Evolutionary conservation across 2,888 invertebrate genomes (phyloP).

Genomic region (Ophraella communa): DNA sequence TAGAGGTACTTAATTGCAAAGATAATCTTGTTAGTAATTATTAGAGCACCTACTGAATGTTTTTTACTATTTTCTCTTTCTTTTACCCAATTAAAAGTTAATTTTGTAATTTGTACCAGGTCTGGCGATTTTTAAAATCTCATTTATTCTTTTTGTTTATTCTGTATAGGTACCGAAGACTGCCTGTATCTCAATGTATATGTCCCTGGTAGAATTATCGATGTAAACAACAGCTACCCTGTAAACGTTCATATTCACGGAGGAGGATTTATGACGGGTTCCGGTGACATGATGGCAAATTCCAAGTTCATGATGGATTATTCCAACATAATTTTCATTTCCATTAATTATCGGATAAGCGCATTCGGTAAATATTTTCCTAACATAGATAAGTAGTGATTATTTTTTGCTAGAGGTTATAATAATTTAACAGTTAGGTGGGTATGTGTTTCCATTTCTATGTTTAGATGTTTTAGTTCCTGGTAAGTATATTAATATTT

Average conservation of each 20-base stretch:
- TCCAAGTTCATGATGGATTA: constrained; percentile 56
- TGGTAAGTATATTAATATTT: too few species aligned
- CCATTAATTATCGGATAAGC: constrained; percentile 52
- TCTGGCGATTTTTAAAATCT: constrained; percentile 4
- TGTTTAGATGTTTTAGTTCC: too few species aligned
- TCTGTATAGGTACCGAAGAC: constrained; percentile 70
- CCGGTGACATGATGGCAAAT: constrained; percentile 57
- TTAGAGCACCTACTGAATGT: too few species aligned
- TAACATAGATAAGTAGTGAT: too few species aligned
- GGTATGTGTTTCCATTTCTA: too few species aligned
- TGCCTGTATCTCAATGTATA: constrained; percentile 70
- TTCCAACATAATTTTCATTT: constrained; percentile 51
- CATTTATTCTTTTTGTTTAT: too few species aligned
- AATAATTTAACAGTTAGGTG: too few species aligned
- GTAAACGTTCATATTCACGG: constrained; percentile 61
- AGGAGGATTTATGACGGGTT: constrained; percentile 59
- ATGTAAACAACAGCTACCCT: constrained; percentile 53
- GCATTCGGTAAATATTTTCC: constrained; percentile 44
- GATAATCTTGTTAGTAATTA: too few species aligned
- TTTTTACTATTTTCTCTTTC: neutral
- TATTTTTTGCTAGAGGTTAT: too few species aligned
- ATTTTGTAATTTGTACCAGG: neutral
- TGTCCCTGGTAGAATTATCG: constrained; percentile 62
- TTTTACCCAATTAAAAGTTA: neutral
- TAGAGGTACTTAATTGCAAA: neutral